Base-by-base conservation (phyloP, 2,113 vertebrate species). In the Brachyhypopomus occidentalis region DNA sequence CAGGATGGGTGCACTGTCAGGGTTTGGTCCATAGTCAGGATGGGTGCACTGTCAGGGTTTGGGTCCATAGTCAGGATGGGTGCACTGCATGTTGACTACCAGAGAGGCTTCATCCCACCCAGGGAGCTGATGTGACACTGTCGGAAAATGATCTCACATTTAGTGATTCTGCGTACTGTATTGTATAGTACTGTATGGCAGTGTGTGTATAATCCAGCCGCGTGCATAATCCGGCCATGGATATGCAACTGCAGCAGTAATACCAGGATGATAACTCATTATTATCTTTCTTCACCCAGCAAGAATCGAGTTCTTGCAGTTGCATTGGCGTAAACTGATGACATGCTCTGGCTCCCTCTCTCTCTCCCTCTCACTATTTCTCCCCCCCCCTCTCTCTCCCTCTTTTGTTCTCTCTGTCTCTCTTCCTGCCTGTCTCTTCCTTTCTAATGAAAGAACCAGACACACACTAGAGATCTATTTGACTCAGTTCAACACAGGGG, bases 391-490 rank as follows among this genome's bases (percentile, higher is more conserved):
- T 59, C 60, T 80, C 38, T 41, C 25, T 75, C 52, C 62, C 67
- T 36, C 55, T 38, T 69, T 78, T 75, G 71, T 22, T 3, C 19
- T 66, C 23, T 63, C 52, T 30, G 23, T 67, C 59, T 70, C 66
- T 70, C 63, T 66, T 30, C 19, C 25, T 25, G 12, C 34, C 19
- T 59, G 55, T 58, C 45, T 79, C 7, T 56, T 62, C 70, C 55
- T 5, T 52, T 7, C 45, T 34, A 79, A 82, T 72, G 23, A 66
- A 20, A 74, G 19, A 78, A 58, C 45, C 72, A 34, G 66, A n/a
- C 38, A n/a, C 77, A 83, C 78, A 25, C 16, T 56, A n/a, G 79
- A 87, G 80, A 78, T 76, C 59, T 55, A 62, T 75, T 82, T 79
- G 79, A 81, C 38, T 56, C 30, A 60, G 55, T 76, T 59, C 22